Evolutionary conservation across 2,888 invertebrate species (phyloP), one percentile per base, ranked within the genome.

Genomic region (Odontocerum albicorne): DNA sequence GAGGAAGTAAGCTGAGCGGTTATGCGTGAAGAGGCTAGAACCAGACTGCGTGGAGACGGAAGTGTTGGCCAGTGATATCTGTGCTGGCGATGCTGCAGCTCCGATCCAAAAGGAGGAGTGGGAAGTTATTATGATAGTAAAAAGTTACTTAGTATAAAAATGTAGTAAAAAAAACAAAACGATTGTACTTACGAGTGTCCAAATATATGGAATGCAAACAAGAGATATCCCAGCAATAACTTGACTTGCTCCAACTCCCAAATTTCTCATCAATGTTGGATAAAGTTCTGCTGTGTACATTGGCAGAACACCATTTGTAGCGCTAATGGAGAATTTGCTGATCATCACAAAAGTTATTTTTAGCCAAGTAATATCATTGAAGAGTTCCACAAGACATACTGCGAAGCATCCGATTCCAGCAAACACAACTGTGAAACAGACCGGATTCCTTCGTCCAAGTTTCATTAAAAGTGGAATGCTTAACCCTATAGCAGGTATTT

Each of bases 241-340:
- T 67, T 90, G 90, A 64, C 87, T 88, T 2, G 86, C 86, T 1
- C 87, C 87, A 10, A 87, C 85, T 4, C 87, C 87, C 16, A 85
- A 77, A 64, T 87, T 87, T 49, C 87, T 75, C 61, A 87, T 82
- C 55, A 84, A 76, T 2, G 87, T 87, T 1, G 87, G 87, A 68
- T 86, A 88, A 32, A 87, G 70, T 65, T 88, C 87, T 2, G 87
- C 86, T 1, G 87, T 87, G 67, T 83, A 87, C 20, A 87, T 85
- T 0, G 90, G 90, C 75, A 90, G 77, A 64, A 90, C 86, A 66
- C 87, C 89, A 65, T 90, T 91, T 15, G 88, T 86, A 1, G 87
- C 83, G 33, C 88, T 87, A 47, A 90, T 87, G 19, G 87, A 84
- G 65, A 90, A 89, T 73, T 90, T 89, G 65, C 89, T 89, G 57